Base-by-base conservation (phyloP, 2,888 invertebrate genomes). In the Orchesellides sinensis region DNA sequence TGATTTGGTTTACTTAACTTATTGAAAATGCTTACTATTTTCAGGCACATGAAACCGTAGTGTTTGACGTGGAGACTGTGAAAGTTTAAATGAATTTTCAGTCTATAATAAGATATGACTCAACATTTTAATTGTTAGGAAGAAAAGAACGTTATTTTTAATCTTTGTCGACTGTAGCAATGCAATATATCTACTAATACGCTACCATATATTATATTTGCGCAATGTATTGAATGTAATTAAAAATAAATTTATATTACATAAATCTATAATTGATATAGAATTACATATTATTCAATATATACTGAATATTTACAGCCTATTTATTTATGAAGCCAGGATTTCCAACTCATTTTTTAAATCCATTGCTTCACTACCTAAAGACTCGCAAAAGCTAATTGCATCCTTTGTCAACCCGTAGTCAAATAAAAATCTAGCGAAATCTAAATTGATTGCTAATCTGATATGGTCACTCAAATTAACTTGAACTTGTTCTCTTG, bases 391-490 rank as follows among this genome's bases (percentile, higher is more conserved):
- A 70, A 87, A 88, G 40, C 75, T 52, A 21, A 88, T 84, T 10
- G 88, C 83, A 56, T 88, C 86, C 8, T 78, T 78, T 1, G 78
- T 61, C 21, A 86, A 74, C 2, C 86, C 86, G 54, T 85, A 84
- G 45, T 87, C 87, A 83, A 88, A 88, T n/a, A 87, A 52, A 78
- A 86, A 87, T 14, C 88, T 52, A 6, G 88, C 87, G 83, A 88
- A 88, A 83, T 88, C 88, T 35, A 88, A 72, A 23, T 79, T 66
- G 21, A 88, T 88, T 0, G 87, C 88, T 56, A 86, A 68, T 68
- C 81, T 83, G 2, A 88, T 85, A 72, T 88, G 88, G 35, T 85
- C 84, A 40, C 86, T 85, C 14, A 88, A 69, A 23, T 80, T 56
- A 19, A 85, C 45, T 27, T 63, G 54, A 10, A 86, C 40, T 45